Base-by-base conservation (phyloP, 2,888 invertebrate species). In the Cryptocephalus moraei region DNA sequence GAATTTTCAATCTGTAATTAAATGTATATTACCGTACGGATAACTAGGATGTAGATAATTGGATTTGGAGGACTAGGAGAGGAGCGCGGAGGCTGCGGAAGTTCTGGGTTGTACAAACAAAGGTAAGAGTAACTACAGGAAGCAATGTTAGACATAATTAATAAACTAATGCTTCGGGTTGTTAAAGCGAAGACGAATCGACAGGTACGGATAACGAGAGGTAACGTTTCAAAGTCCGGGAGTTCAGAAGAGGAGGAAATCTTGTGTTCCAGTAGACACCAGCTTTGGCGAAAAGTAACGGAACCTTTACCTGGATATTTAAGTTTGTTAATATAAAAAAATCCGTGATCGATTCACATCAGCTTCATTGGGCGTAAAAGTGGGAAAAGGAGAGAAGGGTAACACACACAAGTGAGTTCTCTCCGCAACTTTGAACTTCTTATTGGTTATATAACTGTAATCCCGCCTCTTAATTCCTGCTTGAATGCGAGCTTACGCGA, bases 381-480 rank as follows among this genome's bases (percentile, higher is more conserved):
- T n/a, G n/a, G n/a, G n/a, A n/a, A n/a, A n/a, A n/a, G n/a, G n/a
- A n/a, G n/a, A n/a, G n/a, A n/a, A n/a, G n/a, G n/a, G n/a, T n/a
- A n/a, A 22, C 22, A 22, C 22, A 22, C 22, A 22, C 53, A 49
- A 57, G 55, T 52, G 48, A 52, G 54, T 22, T 22, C 49, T 53
- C 50, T 50, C 54, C 45, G 56, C 56, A 58, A 56, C 52, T 60
- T 59, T 56, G 53, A 60, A 63, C 59, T 62, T 62, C 61, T 60
- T 61, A 61, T 62, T 62, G 59, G 61, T 59, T 64, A 59, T 57
- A 58, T 54, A 62, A 63, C 62, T 60, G 57, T 62, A 63, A 64
- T 63, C 62, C 12, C 58, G 42, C 45, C 50, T 52, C 59, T 60
- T 62, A 60, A 63, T 59, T 60, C 60, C 59, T 59, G 56, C 41